These are phyloP conservation scores for Leucania comma DNA, from an alignment of 2,888 invertebrate genomes.

Conservation along the genomic window DNA sequence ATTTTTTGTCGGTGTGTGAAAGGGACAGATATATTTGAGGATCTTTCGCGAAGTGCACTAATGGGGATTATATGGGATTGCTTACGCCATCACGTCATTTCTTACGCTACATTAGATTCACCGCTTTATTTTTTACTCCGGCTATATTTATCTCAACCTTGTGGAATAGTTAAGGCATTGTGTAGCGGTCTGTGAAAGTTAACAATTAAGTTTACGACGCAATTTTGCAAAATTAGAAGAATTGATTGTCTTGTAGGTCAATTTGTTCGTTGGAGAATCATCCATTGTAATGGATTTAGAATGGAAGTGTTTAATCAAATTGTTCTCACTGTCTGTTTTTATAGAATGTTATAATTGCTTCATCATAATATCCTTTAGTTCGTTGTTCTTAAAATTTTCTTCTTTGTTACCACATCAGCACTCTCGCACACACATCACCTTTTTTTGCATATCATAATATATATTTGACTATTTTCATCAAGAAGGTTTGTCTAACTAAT, in stretches of 20 bases:
- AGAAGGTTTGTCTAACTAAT: background rate
- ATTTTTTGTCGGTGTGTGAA: slow-evolving; percentile 87
- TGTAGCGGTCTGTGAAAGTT: slow-evolving; percentile 59
- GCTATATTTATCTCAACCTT: slow-evolving; percentile 61
- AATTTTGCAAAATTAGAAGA: slow-evolving; percentile 59
- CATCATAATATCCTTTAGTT: slow-evolving; percentile 10
- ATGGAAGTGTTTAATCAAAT: slow-evolving; percentile 44
- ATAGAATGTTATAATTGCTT: slow-evolving; percentile 23
- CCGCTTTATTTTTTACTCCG: slow-evolving; percentile 67
- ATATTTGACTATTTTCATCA: background rate
- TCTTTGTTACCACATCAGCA: too few relatives aligned
- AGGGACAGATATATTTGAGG: slow-evolving; percentile 75
- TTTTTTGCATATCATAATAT: background rate
- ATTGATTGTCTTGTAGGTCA: slow-evolving; percentile 60
- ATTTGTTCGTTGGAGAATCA: slow-evolving; percentile 50
- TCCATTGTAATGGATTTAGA: slow-evolving; percentile 59
- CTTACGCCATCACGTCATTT: slow-evolving; percentile 77
- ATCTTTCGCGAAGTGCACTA: slow-evolving; percentile 87
- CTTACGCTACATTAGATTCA: slow-evolving; percentile 72
- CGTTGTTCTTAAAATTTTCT: slow-evolving; percentile 9
- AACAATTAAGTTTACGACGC: slow-evolving; percentile 61
- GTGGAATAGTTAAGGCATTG: slow-evolving; percentile 54
- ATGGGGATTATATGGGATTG: slow-evolving; percentile 86
- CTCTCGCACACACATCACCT: too few relatives aligned
- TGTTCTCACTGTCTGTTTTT: slow-evolving; percentile 23